Evolutionary conservation across 1,140 invertebrate genomes (phyloP).

Genomic region (Drosophila busckii): DNA sequence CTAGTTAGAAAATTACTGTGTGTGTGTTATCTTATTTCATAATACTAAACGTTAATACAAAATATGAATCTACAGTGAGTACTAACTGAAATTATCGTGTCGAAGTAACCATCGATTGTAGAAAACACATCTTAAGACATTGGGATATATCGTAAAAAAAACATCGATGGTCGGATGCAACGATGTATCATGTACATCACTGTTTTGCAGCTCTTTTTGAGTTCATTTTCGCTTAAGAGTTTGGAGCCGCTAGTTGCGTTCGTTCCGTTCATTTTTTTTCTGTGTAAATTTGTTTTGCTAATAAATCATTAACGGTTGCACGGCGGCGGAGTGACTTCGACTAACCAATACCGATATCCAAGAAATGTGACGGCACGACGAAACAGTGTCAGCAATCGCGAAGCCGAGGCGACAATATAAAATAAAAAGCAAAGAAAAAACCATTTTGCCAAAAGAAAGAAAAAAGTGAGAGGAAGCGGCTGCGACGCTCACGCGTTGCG

Average conservation of each 20-base stretch:
- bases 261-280: conserved; percentile 34
- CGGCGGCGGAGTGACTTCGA: conserved; percentile 20
- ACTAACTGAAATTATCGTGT: too few species aligned
- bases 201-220: too few species aligned
- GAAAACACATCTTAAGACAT: too few species aligned
- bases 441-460: conserved; percentile 15
- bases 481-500: conserved; percentile 36
- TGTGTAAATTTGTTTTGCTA: conserved; percentile 40
- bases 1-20: too few species aligned
- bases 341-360: conserved; percentile 25
- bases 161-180: too few species aligned
- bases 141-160: too few species aligned
- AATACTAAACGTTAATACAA: too few species aligned
- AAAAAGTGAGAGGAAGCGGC: conserved; percentile 43
- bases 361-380: conserved; percentile 39
- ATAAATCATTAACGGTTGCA: conserved; percentile 24
- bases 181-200: too few species aligned
- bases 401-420: conserved; percentile 22
- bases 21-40: too few species aligned
- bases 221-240: conserved; percentile 1
- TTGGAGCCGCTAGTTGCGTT: conserved; percentile 25
- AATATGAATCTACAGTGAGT: too few species aligned
- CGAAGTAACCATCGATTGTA: too few species aligned
- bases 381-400: conserved; percentile 34
- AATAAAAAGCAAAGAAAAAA: conserved; percentile 13